A percentile compares a stretch with the other conserved stretches of the same genome.
These are phyloP conservation scores for Rhabdomys dilectus DNA, from an alignment of 2,113 vertebrate genomes.

Conservation along the genomic window DNA sequence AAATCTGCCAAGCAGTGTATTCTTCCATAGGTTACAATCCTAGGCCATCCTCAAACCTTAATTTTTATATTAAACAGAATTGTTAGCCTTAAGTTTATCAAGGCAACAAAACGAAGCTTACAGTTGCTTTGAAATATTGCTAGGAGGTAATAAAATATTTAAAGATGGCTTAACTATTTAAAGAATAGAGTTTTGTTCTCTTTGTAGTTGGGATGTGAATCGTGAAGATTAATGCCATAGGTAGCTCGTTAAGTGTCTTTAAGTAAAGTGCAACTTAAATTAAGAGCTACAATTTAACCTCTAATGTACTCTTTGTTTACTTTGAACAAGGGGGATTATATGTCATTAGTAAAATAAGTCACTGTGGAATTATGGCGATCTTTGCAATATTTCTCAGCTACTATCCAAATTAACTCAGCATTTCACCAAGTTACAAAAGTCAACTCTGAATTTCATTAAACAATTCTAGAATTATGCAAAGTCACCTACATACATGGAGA, in stretches of 20 bases:
- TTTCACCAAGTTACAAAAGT: slow-evolving; percentile 65
- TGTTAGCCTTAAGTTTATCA: slow-evolving; percentile 62
- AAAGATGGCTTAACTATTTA: slow-evolving; percentile 20
- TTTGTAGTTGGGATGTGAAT: slow-evolving; percentile 50
- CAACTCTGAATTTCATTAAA: neutral
- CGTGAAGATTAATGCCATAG: slow-evolving; percentile 75
- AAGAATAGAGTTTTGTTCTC: slow-evolving; percentile 55
- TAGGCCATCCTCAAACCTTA: slow-evolving; percentile 31
- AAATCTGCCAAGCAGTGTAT: slow-evolving; percentile 63
- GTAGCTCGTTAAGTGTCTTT: slow-evolving; percentile 52
- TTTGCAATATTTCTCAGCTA: slow-evolving; percentile 52
- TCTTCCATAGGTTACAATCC: slow-evolving; percentile 65
- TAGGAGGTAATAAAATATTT: slow-evolving; percentile 51
- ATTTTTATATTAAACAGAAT: slow-evolving; percentile 61
- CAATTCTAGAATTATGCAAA: slow-evolving; percentile 63
- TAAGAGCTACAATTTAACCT: slow-evolving; percentile 75
- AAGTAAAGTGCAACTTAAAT: slow-evolving; percentile 71
- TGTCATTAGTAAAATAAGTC: slow-evolving; percentile 62
- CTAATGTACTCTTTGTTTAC: slow-evolving; percentile 67
- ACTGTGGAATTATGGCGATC: slow-evolving; percentile 50
- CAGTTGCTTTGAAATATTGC: slow-evolving; percentile 61
- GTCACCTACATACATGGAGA: slow-evolving; percentile 6
- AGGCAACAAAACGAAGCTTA: slow-evolving; percentile 39
- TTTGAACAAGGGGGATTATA: slow-evolving; percentile 74
- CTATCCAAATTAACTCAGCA: slow-evolving; percentile 23